phyloP scores from a whole-genome alignment of 2,888 invertebrate species.

The Cryptocephalus primarius region DNA sequence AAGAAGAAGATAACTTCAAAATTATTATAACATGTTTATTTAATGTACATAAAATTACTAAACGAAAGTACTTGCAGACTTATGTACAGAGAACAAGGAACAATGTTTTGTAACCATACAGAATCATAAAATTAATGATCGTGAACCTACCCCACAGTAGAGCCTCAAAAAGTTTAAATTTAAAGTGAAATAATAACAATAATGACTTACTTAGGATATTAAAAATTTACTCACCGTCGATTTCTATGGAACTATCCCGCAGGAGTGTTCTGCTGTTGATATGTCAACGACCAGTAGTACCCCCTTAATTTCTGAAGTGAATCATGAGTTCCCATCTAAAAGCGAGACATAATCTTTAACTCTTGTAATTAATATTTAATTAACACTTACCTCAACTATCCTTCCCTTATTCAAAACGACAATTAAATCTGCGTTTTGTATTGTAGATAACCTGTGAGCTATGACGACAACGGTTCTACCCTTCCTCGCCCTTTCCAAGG shows the following conservation, averaged over 20 bases:
- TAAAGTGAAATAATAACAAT: too few relatives aligned
- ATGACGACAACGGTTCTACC: conserved; percentile 91
- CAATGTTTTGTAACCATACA: too few relatives aligned
- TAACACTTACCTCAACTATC: conserved; percentile 61
- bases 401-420: conserved; percentile 78
- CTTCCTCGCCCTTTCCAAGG: conserved; percentile 70
- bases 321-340: conserved; percentile 76
- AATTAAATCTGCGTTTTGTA: conserved; percentile 83
- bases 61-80: too few relatives aligned
- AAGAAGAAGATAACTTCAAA: too few relatives aligned
- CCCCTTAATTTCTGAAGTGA: conserved; percentile 67
- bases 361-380: background rate
- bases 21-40: too few relatives aligned
- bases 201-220: too few relatives aligned
- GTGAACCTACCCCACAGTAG: too few relatives aligned
- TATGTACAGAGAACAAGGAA: too few relatives aligned
- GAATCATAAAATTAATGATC: too few relatives aligned
- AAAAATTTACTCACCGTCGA: background rate
- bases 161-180: too few relatives aligned
- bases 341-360: conserved; percentile 13
- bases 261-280: conserved; percentile 46
- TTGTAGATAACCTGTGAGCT: conserved; percentile 86
- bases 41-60: too few relatives aligned
- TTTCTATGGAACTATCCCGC: conserved; percentile 8
- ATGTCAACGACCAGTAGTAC: conserved; percentile 75